Conservation (phyloP, 2,888 invertebrate species). For the Ormia ochracea region DNA sequence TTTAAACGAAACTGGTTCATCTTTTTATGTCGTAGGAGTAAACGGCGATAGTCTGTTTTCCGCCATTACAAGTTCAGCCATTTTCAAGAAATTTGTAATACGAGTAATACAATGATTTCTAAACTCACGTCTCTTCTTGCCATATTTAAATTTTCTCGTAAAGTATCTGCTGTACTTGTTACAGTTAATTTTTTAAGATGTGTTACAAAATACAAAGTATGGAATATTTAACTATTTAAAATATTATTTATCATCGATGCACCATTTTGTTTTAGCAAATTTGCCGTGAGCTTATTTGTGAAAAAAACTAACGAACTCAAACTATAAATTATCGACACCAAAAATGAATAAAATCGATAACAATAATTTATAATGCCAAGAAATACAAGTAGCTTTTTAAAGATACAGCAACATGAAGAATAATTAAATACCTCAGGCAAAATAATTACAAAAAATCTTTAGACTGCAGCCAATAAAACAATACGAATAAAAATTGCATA, state of each 20-base stretch:
- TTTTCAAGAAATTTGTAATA: too few relatives aligned
- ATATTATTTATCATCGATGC: background rate
- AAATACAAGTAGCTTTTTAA: conserved; percentile 59
- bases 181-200: too few relatives aligned
- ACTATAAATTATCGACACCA: conserved; percentile 54
- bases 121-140: too few relatives aligned
- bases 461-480: conserved; percentile 13
- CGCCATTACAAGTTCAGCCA: too few relatives aligned
- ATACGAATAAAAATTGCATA: conserved; percentile 9
- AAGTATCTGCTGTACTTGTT: too few relatives aligned
- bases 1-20: too few relatives aligned
- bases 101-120: too few relatives aligned
- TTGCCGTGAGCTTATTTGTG: background rate
- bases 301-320: background rate
- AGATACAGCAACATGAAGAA: conserved; percentile 33
- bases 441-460: conserved; percentile 39
- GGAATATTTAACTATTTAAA: too few relatives aligned
- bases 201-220: too few relatives aligned
- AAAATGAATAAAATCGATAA: conserved; percentile 50
- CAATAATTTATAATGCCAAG: conserved; percentile 55
- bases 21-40: too few relatives aligned
- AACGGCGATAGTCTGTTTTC: too few relatives aligned
- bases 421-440: conserved; percentile 55
- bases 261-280: background rate
- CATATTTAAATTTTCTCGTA: too few relatives aligned